These are phyloP conservation scores for Ailurus styani DNA, from an alignment of 2,113 vertebrate species.

Conservation along the genomic window DNA sequence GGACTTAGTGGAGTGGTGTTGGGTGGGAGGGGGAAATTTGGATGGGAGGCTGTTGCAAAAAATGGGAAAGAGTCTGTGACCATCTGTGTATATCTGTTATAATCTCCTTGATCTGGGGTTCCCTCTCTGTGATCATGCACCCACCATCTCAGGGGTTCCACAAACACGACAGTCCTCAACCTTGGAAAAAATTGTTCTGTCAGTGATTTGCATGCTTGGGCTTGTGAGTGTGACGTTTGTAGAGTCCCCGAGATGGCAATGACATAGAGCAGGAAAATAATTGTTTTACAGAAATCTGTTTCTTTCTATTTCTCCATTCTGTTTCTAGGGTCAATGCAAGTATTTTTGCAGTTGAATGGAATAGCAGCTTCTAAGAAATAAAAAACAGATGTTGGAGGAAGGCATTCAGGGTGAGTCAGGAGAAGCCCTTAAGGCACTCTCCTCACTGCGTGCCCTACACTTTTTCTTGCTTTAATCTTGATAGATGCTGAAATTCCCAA, in stretches of 20 bases:
- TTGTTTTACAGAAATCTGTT: slow-evolving; percentile 29
- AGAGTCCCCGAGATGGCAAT: not conserved
- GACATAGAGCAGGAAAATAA: slow-evolving; percentile 3
- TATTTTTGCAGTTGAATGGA: slow-evolving; percentile 70
- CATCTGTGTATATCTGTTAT: not conserved
- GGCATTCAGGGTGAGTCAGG: slow-evolving; percentile 62
- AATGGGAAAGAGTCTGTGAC: not conserved
- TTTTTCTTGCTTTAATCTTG: slow-evolving; percentile 22
- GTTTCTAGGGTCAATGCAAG: slow-evolving; percentile 64
- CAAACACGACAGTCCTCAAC: not conserved
- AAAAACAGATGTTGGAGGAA: slow-evolving; percentile 70
- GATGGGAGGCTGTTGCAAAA: not conserved
- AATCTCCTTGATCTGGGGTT: not conserved
- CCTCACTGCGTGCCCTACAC: not conserved
- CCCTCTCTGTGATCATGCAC: not conserved
- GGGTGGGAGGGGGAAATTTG: not conserved
- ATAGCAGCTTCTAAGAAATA: slow-evolving; percentile 69
- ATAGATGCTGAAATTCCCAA: not conserved
- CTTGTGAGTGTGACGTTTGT: not conserved
- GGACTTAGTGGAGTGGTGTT: not conserved
- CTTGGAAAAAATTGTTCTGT: not conserved
- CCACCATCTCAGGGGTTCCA: not conserved
- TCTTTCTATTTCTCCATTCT: slow-evolving; percentile 55
- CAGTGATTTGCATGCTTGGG: not conserved
- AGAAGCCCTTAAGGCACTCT: slow-evolving; percentile 35